Percentiles rank a stretch among this genome's conserved stretches.
These are phyloP conservation scores for Lithophane socia DNA, from an alignment of 2,888 invertebrate species.

Conservation along the genomic window DNA sequence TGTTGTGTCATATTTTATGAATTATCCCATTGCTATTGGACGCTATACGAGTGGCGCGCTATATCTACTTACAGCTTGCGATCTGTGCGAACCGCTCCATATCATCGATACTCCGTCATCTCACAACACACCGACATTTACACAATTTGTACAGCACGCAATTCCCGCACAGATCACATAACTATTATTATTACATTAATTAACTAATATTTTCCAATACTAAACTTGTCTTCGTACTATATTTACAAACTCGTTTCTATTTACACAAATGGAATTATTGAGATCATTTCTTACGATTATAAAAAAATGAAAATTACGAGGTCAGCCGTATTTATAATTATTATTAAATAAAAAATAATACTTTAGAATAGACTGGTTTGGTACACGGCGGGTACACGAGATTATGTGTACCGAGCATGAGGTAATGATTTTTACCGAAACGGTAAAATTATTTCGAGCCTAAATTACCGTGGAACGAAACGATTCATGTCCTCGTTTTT, in stretches of 20 bases:
- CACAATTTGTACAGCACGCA: slow-evolving; percentile 70
- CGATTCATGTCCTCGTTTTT: slow-evolving; percentile 62
- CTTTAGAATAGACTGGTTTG: slow-evolving; percentile 88
- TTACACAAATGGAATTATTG: slow-evolving; percentile 90
- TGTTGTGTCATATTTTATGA: slow-evolving; percentile 85
- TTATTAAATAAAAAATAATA: slow-evolving; percentile 86
- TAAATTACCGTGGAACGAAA: slow-evolving; percentile 64
- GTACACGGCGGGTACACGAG: slow-evolving; percentile 77
- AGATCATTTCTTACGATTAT: slow-evolving; percentile 89
- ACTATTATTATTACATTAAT: slow-evolving; percentile 76
- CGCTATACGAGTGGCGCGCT: slow-evolving; percentile 85
- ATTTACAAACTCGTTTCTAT: slow-evolving; percentile 86
- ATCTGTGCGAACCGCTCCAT: slow-evolving; percentile 72
- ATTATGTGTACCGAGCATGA: slow-evolving; percentile 77
- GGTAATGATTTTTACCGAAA: slow-evolving; percentile 76
- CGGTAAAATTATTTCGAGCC: slow-evolving; percentile 62
- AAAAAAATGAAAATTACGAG: slow-evolving; percentile 83
- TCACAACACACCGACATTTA: slow-evolving; percentile 64
- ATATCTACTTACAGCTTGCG: slow-evolving; percentile 71
- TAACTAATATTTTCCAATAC: slow-evolving; percentile 73
- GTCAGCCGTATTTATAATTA: slow-evolving; percentile 78
- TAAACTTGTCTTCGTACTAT: slow-evolving; percentile 77
- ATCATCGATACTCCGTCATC: slow-evolving; percentile 56
- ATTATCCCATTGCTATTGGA: slow-evolving; percentile 86
- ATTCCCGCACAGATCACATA: slow-evolving; percentile 73